Percentiles rank a stretch among this genome's conserved stretches.
Conservation (phyloP, 2,113 vertebrate genomes). For the Ictalurus punctatus region DNA sequence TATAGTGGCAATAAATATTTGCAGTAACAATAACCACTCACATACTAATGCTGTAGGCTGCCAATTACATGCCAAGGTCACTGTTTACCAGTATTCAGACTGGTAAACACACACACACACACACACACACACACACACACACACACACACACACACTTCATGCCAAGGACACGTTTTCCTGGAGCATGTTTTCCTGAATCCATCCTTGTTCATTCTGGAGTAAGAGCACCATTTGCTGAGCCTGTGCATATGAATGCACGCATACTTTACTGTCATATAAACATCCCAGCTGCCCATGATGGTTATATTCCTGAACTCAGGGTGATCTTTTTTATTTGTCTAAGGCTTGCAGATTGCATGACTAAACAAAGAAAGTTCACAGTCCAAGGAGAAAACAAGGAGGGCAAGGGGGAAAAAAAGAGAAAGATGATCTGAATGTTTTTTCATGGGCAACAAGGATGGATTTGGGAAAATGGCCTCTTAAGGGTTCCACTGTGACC, state of each 20-base stretch:
- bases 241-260: background rate
- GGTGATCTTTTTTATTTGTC: constrained; percentile 50
- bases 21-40: background rate
- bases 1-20: background rate
- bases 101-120: background rate
- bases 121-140: no score
- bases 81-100: constrained; percentile 7
- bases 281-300: constrained; percentile 23
- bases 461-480: constrained; percentile 63
- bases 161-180: background rate
- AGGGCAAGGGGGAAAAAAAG: constrained; percentile 48
- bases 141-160: background rate
- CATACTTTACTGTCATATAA: background rate
- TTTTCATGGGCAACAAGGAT: constrained; percentile 56
- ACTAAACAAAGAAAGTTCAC: constrained; percentile 63
- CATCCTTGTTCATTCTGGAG: background rate
- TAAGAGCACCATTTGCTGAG: background rate
- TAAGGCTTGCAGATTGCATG: constrained; percentile 63
- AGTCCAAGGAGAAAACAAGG: constrained; percentile 35
- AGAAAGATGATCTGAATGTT: constrained; percentile 66
- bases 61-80: background rate
- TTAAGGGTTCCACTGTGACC: constrained; percentile 59
- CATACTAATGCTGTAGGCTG: background rate
- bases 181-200: background rate
- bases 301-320: constrained; percentile 35